These are phyloP conservation scores for Sweltsa coloradensis DNA, from an alignment of 1,140 invertebrate genomes.

Conservation along the genomic window DNA sequence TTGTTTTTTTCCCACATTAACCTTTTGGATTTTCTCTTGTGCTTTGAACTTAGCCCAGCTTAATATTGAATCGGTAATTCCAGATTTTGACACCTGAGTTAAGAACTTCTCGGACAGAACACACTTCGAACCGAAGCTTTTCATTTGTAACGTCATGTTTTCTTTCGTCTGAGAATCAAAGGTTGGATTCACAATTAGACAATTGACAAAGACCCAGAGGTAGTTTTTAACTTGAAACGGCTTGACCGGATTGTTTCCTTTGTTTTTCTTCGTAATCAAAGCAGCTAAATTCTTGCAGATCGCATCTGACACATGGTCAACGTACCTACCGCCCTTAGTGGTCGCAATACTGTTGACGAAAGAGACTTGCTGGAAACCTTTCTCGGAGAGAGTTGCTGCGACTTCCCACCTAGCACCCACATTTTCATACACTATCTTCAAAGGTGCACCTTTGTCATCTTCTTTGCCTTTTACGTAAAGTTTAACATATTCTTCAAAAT, in stretches of 20 bases:
- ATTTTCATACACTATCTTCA: slow-evolving; percentile 82
- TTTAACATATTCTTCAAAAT: slow-evolving; percentile 96
- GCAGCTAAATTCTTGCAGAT: slow-evolving; percentile 82
- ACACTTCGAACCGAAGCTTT: slow-evolving; percentile 95
- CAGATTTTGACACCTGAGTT: slow-evolving; percentile 63
- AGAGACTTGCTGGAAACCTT: slow-evolving; percentile 94
- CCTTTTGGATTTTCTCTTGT: slow-evolving; percentile 76
- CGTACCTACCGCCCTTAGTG: slow-evolving; percentile 95
- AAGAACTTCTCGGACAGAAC: slow-evolving; percentile 84
- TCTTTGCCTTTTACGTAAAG: slow-evolving; percentile 74
- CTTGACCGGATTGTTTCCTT: slow-evolving; percentile 65
- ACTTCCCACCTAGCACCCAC: slow-evolving; percentile 91
- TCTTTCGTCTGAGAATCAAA: slow-evolving; percentile 99
- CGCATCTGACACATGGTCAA: slow-evolving; percentile 88
- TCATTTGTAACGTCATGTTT: slow-evolving; percentile 92
- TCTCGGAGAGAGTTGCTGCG: slow-evolving; percentile 77
- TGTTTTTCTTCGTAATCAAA: slow-evolving; percentile 90
- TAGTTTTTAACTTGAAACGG: slow-evolving; percentile 95
- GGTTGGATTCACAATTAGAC: slow-evolving; percentile 96
- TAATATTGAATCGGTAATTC: slow-evolving; percentile 84
- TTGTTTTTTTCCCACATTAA: no score
- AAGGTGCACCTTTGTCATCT: slow-evolving; percentile 64
- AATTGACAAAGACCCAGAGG: slow-evolving; percentile 97
- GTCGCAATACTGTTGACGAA: slow-evolving; percentile 99
- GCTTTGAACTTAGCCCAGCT: slow-evolving; percentile 96